Evolutionary conservation across 2,888 invertebrate species (phyloP), one percentile per base, ranked within the genome.

Genomic region (Polydrusus cervinus): DNA sequence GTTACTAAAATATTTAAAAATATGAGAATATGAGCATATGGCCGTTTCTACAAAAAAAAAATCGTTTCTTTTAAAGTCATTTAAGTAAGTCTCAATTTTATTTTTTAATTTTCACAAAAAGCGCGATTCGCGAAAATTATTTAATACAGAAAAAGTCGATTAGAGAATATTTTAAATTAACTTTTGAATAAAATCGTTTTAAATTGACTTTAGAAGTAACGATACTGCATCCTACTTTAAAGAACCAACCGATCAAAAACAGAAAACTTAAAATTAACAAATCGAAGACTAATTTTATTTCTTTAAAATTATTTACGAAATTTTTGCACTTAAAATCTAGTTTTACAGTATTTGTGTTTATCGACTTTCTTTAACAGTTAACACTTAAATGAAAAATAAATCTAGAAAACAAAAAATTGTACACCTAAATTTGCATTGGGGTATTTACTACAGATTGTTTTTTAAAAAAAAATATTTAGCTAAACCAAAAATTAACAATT

Each of bases 21-120:
- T 38, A 53, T 25, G 25, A 25, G 25, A 1, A 25, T 34, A 34
- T 70, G 71, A 71, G 71, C 71, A 71, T 71, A 62, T 71, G 71
- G 71, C 71, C 71, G 62, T 71, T 53, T 64, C 71, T 71, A 71
- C 30, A 25, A 18, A 16, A 30, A 7, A 47, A 61, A n/a, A 45
- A 13, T 7, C n/a, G 5, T 55, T n/a, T 11, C 40, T 61, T 69
- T 61, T 69, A 61, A 70, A 61, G 61, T 16, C 20, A 53, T 14
- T 34, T 14, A n/a, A n/a, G n/a, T n/a, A n/a, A n/a, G n/a, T 60
- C 18, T 69, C 25, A 10, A 30, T 30, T 14, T 2, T 16, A 30
- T 13, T 7, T 25, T n/a, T 5, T 61, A 1, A 34, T 61, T 61
- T 38, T 14, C 1, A 5, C 25, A 5, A 25, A 25, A 25, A 25